A percentile compares a stretch with the other conserved stretches of the same genome.
Conservation (phyloP, 2,113 vertebrate species). For the Origma solitaria region DNA sequence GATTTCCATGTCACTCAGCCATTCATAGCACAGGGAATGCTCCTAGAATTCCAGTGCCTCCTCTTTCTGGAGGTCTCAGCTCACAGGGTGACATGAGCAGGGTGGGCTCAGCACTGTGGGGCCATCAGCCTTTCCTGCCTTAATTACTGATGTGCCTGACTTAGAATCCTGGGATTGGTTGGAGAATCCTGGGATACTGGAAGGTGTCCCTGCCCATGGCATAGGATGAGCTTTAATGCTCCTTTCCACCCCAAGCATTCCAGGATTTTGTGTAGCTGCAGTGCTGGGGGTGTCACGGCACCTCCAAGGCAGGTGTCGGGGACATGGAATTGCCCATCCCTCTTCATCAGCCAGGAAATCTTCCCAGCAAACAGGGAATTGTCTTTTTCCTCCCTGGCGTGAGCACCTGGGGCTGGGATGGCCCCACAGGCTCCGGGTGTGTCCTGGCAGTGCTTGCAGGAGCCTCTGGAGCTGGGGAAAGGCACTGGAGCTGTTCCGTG, state of each 20-base stretch:
- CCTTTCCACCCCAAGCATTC: neutral
- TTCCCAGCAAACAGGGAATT: neutral
- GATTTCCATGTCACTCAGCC: neutral
- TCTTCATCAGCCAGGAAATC: neutral
- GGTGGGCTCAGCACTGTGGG: neutral
- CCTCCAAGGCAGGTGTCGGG: neutral
- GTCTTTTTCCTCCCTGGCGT: neutral
- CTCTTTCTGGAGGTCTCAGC: neutral
- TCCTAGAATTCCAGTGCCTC: neutral
- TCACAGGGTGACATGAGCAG: neutral
- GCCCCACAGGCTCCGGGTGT: neutral
- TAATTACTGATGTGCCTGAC: neutral
- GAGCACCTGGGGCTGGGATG: accelerated
- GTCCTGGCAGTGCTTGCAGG: neutral
- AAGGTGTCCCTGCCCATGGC: neutral
- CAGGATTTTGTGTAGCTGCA: neutral
- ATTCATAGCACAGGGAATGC: neutral
- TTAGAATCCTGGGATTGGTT: neutral
- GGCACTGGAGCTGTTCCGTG: neutral
- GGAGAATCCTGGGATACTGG: neutral
- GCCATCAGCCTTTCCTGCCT: neutral
- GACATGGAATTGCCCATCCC: neutral
- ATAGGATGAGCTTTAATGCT: neutral
- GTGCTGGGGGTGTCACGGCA: neutral
- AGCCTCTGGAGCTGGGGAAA: neutral